Percentiles rank a stretch among this genome's conserved stretches.
These are phyloP conservation scores for Caenorhabditis angaria DNA, from an alignment of 2,888 invertebrate genomes.

Conservation along the genomic window DNA sequence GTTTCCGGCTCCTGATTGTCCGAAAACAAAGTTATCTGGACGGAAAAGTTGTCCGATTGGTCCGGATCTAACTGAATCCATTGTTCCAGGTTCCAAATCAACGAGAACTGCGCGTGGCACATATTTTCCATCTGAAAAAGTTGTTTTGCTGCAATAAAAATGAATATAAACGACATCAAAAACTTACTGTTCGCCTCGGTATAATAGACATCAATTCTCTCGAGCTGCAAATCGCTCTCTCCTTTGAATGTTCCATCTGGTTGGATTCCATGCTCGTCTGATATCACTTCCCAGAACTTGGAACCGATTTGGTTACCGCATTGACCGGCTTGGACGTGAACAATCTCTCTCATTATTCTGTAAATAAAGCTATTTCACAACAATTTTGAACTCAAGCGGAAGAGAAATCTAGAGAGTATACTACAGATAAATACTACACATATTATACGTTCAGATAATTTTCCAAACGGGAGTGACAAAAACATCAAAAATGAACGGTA, in stretches of 20 bases:
- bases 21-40: conserved; percentile 90
- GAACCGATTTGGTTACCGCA: conserved; percentile 96
- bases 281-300: conserved; percentile 74
- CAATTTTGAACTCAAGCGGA: too few species aligned
- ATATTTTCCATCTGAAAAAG: conserved; percentile 82
- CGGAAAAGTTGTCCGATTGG: conserved; percentile 91
- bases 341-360: conserved; percentile 87
- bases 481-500: too few species aligned
- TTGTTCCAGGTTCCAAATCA: conserved; percentile 94
- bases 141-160: too few species aligned
- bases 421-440: too few species aligned
- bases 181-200: conserved; percentile 75
- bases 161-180: background rate
- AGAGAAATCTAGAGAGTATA: too few species aligned
- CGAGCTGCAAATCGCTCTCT: conserved; percentile 86
- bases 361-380: too few species aligned
- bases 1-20: conserved; percentile 85
- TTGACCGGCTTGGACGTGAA: conserved; percentile 92
- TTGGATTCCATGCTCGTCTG: conserved; percentile 67
- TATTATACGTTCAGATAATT: too few species aligned
- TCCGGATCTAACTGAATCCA: conserved; percentile 93
- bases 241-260: conserved; percentile 69
- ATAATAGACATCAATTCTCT: conserved; percentile 89
- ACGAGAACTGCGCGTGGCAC: conserved; percentile 92
- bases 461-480: too few species aligned